A percentile compares a stretch with the other conserved stretches of the same genome.
These are phyloP conservation scores for Gephyroberyx darwinii DNA, from an alignment of 2,797 vertebrate genomes.

Conservation along the genomic window DNA sequence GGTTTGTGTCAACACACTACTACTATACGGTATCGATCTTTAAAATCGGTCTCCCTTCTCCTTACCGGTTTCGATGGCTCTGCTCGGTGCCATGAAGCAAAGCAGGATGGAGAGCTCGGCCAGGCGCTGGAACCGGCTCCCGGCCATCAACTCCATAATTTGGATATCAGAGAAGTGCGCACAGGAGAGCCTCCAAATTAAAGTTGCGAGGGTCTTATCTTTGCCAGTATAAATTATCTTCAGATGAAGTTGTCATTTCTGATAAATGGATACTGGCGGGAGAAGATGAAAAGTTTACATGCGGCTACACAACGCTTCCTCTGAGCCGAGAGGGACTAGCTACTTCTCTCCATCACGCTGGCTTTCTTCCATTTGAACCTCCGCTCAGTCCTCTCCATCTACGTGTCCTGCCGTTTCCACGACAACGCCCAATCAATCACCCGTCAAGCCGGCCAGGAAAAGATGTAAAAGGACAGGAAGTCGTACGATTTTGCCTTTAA, in stretches of 20 bases:
- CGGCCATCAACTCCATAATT: conserved; percentile 63
- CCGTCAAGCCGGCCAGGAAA: neutral
- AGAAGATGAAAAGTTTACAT: neutral
- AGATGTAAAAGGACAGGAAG: neutral
- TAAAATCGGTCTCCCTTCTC: neutral
- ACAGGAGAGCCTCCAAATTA: neutral
- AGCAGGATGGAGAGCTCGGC: conserved; percentile 67
- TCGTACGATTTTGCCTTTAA: neutral
- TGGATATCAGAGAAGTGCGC: neutral
- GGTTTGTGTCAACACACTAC: too few species aligned
- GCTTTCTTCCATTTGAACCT: conserved; percentile 50
- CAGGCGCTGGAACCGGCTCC: conserved; percentile 41
- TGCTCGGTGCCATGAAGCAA: conserved; percentile 48
- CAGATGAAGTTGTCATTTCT: neutral
- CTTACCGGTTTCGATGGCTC: conserved; percentile 82
- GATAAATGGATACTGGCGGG: neutral
- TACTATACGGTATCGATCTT: too few species aligned
- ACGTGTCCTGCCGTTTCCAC: conserved; percentile 67
- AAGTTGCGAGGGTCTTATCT: conserved; percentile 1
- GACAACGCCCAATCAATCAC: conserved; percentile 44
- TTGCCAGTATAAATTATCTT: neutral
- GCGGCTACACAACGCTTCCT: neutral
- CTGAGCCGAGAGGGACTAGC: neutral
- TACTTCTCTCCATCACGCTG: conserved; percentile 50
- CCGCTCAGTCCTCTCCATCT: conserved; percentile 46